Base-by-base conservation (phyloP, 2,113 vertebrate species). In the Leptocoma aspasia region DNA sequence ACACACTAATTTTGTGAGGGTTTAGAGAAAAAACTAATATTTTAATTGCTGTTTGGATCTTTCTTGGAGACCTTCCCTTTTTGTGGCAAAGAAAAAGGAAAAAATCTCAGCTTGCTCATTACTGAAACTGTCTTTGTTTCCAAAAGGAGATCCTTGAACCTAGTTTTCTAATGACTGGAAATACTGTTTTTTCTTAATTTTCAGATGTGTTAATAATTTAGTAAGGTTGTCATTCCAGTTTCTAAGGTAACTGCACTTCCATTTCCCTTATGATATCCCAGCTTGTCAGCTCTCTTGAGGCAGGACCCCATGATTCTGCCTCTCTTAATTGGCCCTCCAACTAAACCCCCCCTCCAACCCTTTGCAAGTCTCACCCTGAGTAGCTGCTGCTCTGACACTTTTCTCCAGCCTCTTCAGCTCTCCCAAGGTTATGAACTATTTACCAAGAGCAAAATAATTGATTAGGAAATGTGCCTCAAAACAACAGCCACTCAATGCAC, bases 131-230 rank as follows among this genome's bases (percentile, higher is more conserved):
- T 98, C 93, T 99, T 98, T 16, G 98, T 97, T 92, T 99, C 98
- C 20, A 86, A 98, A 97, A 61, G 98, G 96, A 98, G 69, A 98
- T 96, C 69, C 97, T 98, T 95, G 98, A 95, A 92, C 98, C 98
- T 97, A 98, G 98, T 68, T 99, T 98, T 95, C 98, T 98, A 93
- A 98, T 98, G 47, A 98, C 96, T 86, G 98, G 96, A 84, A 99
- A 96, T 45, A 98, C 89, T n/a, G 97, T 96, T 28, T 98, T 98
- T 33, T 98, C 97, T 79, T 98, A 98, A 92, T 98, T 99, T 95
- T 99, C 98, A 10, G 97, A 96, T 33, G 95, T 95, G 68, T 98
- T 98, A 31, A 98, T 97, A 44, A 98, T 98, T 94, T 98, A 99
- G 44, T 98, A 98, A 85, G 99, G 97, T 97, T 99, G 97, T 88